Conservation (phyloP, 2,113 vertebrate genomes). For the Oostethus manadensis region DNA sequence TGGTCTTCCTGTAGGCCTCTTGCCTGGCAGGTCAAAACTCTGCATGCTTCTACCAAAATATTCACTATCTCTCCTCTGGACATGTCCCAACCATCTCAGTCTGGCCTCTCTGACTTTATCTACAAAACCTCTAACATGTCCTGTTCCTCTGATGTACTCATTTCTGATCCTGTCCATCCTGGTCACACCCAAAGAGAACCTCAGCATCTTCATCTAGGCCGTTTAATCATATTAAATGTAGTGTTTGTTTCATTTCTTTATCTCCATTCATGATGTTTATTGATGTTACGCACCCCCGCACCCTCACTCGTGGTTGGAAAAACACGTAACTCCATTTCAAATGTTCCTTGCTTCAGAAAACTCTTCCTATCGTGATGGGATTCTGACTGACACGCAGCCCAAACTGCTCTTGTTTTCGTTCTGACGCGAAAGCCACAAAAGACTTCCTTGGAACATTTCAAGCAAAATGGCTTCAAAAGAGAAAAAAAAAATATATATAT, state of each 20-base stretch:
- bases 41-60: no score
- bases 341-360: conserved; percentile 56
- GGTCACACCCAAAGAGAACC: no score
- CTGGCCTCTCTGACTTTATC: no score
- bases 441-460: conserved; percentile 69
- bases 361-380: conserved; percentile 55
- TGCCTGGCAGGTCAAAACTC: no score
- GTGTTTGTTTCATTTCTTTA: not conserved
- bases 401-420: conserved; percentile 52
- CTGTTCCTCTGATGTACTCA: no score
- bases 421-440: conserved; percentile 62
- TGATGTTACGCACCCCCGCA: not conserved
- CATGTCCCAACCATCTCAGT: no score
- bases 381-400: conserved; percentile 55
- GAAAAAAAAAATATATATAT: not conserved
- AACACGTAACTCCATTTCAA: conserved; percentile 48
- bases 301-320: conserved; percentile 31
- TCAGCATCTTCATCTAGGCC: no score
- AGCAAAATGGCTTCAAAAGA: conserved; percentile 51
- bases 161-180: no score
- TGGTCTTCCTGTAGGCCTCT: no score
- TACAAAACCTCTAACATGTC: no score
- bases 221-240: no score
- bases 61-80: no score
- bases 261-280: conserved; percentile 3